phyloP scores from a whole-genome alignment of 2,113 vertebrate species.

The Neotoma lepida region DNA sequence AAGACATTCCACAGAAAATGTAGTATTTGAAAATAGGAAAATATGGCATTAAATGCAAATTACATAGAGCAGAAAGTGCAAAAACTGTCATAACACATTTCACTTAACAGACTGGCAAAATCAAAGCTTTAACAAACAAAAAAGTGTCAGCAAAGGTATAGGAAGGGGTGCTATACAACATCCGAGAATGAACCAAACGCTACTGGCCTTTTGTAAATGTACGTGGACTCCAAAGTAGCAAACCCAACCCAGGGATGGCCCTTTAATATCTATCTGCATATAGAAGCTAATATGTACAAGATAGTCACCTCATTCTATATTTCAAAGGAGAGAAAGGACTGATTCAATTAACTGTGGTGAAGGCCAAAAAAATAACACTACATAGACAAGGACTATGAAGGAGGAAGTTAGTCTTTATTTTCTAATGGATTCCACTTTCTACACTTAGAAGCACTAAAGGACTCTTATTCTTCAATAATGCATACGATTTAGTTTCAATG shows the following conservation, averaged over 20 bases:
- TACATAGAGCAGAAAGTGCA: not conserved
- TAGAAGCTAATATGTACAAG: not conserved
- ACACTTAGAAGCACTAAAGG: not conserved
- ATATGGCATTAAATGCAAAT: not conserved
- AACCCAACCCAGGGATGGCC: not conserved
- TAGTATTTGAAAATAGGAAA: not conserved
- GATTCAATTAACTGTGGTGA: not conserved
- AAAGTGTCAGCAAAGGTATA: not conserved
- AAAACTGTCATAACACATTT: not conserved
- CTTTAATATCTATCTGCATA: not conserved
- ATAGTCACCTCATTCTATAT: not conserved
- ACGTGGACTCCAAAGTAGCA: not conserved
- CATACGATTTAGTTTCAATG: not conserved
- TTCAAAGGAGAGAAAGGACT: not conserved
- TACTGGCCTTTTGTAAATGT: not conserved
- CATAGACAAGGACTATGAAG: not conserved
- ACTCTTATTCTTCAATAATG: not conserved
- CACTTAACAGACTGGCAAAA: not conserved
- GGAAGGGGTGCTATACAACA: not conserved
- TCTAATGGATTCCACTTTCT: not conserved
- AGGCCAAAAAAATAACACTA: not conserved
- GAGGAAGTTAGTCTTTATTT: not conserved
- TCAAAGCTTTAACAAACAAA: not conserved
- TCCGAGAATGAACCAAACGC: not conserved
- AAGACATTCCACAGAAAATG: conserved; percentile 2